phyloP scores from a whole-genome alignment of 2,888 invertebrate genomes.

The Antheraea assamensis region DNA sequence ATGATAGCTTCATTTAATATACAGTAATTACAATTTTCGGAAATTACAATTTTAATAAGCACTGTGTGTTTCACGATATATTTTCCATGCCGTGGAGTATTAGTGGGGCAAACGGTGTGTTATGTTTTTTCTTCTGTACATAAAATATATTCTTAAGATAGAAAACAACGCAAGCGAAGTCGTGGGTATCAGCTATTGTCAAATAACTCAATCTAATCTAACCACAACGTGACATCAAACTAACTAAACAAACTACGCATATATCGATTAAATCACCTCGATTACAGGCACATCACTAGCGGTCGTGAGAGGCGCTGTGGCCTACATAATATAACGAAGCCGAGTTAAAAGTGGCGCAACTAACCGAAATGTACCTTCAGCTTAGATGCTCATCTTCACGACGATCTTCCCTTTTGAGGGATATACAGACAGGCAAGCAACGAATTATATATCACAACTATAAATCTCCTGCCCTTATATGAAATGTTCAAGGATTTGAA shows the following conservation, averaged over 20 bases:
- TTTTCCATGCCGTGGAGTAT: too few relatives aligned
- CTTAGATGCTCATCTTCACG: conserved; percentile 16
- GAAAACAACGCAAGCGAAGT: too few relatives aligned
- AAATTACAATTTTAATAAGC: too few relatives aligned
- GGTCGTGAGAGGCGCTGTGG: conserved; percentile 31
- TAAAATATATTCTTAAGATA: too few relatives aligned
- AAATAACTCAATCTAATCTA: neutral
- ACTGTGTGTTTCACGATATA: too few relatives aligned
- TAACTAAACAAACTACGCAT: neutral
- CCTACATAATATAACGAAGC: conserved; percentile 33
- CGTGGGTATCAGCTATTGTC: too few relatives aligned
- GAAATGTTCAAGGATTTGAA: neutral
- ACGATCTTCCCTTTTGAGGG: neutral
- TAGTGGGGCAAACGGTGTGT: too few relatives aligned
- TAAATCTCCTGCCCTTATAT: neutral
- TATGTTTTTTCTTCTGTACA: too few relatives aligned
- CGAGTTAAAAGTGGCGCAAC: conserved; percentile 21
- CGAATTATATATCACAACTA: neutral
- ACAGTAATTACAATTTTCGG: too few relatives aligned
- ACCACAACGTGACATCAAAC: neutral
- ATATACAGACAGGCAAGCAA: neutral
- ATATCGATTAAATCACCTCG: conserved; percentile 2
- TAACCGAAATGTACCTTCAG: conserved; percentile 15
- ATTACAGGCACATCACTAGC: conserved; percentile 27
- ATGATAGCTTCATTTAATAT: too few relatives aligned